phyloP scores from a whole-genome alignment of 2,113 vertebrate genomes.

The Cheilinus undulatus region DNA sequence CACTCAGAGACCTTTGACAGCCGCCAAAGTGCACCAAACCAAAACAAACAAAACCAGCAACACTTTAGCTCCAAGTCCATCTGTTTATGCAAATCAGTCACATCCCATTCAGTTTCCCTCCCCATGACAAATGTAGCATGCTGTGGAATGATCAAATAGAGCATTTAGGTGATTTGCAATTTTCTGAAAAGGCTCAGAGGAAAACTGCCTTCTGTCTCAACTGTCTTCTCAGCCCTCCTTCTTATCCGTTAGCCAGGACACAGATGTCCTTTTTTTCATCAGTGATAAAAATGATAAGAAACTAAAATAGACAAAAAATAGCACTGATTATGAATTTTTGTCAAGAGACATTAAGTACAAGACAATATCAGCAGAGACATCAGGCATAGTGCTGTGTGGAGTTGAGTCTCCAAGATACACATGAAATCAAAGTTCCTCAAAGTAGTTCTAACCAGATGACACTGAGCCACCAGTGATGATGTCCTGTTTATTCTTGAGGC shows the following conservation, averaged over 20 bases:
- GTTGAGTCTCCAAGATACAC: background rate
- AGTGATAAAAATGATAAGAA: too few species aligned
- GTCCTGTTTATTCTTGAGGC: background rate
- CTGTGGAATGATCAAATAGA: constrained; percentile 57
- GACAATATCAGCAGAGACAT: too few species aligned
- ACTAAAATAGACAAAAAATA: too few species aligned
- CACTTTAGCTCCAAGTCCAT: constrained; percentile 14
- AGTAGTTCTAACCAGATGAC: background rate
- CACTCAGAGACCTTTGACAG: too few species aligned
- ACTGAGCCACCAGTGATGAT: background rate
- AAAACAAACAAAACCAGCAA: too few species aligned
- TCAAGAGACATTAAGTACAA: too few species aligned
- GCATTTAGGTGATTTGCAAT: constrained; percentile 58
- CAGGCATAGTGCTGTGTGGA: background rate
- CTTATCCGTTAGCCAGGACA: constrained; percentile 57
- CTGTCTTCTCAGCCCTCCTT: constrained; percentile 11
- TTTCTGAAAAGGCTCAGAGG: constrained; percentile 62
- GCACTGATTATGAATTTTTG: too few species aligned
- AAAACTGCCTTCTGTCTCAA: constrained; percentile 67
- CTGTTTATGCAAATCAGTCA: constrained; percentile 56
- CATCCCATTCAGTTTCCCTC: constrained; percentile 41
- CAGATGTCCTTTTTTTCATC: too few species aligned
- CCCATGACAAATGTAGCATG: constrained; percentile 52
- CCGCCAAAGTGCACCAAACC: too few species aligned
- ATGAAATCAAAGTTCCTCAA: too few species aligned